phyloP scores from a whole-genome alignment of 2,113 vertebrate genomes.

The Malurus cyaneus region DNA sequence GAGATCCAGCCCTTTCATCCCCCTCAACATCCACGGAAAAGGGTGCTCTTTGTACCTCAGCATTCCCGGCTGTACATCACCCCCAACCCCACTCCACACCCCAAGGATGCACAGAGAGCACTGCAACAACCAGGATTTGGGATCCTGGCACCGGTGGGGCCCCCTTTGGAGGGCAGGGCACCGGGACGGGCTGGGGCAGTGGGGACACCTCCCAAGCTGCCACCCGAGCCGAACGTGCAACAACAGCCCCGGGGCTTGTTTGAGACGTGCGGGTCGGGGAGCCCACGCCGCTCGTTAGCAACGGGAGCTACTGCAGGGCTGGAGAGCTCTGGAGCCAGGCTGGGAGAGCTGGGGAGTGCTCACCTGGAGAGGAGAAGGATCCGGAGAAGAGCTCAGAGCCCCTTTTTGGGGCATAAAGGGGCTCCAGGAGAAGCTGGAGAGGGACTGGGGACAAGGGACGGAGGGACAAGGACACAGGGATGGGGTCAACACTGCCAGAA shows the following conservation, averaged over 20 bases:
- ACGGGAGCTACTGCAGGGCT: no score
- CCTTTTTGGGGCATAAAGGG: no score
- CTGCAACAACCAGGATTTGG: accelerated
- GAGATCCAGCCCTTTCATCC: background rate
- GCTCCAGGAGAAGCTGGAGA: no score
- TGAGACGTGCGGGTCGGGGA: background rate
- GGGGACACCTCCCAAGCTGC: background rate
- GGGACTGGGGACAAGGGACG: no score
- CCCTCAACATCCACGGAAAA: accelerated
- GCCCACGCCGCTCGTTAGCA: background rate
- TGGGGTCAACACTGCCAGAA: no score
- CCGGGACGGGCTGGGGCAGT: accelerated
- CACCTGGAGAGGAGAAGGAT: no score
- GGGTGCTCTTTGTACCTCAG: accelerated
- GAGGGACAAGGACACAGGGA: no score
- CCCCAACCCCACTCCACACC: background rate
- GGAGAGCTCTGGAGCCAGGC: no score
- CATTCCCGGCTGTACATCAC: accelerated
- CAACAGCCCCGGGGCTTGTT: background rate
- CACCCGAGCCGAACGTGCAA: background rate
- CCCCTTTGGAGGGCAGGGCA: background rate
- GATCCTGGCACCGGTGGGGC: accelerated
- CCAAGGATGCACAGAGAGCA: accelerated
- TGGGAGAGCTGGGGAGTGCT: no score
- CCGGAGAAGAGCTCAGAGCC: no score